Evolutionary conservation across 2,888 invertebrate species (phyloP).

Genomic region (Crocallis elinguaria): DNA sequence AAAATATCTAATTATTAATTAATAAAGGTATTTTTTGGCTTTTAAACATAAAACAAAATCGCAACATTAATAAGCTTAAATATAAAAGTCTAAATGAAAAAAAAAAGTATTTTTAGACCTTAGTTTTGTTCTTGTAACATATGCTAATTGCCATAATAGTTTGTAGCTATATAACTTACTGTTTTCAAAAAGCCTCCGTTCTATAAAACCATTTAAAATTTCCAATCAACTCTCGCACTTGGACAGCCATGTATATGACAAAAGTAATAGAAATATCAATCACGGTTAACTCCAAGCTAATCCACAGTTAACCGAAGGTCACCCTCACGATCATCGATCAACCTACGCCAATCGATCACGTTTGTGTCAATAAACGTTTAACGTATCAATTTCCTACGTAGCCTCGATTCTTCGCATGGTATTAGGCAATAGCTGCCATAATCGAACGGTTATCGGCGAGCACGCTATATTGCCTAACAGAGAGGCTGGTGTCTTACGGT

Average conservation of each 20-base stretch:
- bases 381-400: conserved; percentile 29
- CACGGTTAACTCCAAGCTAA: conserved; percentile 7
- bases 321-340: conserved; percentile 25
- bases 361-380: conserved; percentile 44
- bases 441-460: conserved; percentile 48
- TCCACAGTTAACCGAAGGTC: conserved; percentile 17
- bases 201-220: too few species aligned
- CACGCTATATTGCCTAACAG: conserved; percentile 51
- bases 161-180: not conserved
- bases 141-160: not conserved
- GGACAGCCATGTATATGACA: conserved; percentile 1
- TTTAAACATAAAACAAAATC: too few species aligned
- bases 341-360: conserved; percentile 40
- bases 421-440: conserved; percentile 33
- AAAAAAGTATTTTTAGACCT: too few species aligned
- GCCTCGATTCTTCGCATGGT: conserved; percentile 27
- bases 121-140: too few species aligned
- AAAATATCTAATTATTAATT: too few species aligned
- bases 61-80: too few species aligned
- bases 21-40: too few species aligned
- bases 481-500: not conserved
- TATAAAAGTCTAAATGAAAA: too few species aligned
- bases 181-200: not conserved
- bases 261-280: conserved; percentile 21
- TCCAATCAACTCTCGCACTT: conserved; percentile 1